A percentile compares a stretch with the other conserved stretches of the same genome.
Conservation (phyloP, 2,797 vertebrate genomes). For the Pangasius sanitwongsei region DNA sequence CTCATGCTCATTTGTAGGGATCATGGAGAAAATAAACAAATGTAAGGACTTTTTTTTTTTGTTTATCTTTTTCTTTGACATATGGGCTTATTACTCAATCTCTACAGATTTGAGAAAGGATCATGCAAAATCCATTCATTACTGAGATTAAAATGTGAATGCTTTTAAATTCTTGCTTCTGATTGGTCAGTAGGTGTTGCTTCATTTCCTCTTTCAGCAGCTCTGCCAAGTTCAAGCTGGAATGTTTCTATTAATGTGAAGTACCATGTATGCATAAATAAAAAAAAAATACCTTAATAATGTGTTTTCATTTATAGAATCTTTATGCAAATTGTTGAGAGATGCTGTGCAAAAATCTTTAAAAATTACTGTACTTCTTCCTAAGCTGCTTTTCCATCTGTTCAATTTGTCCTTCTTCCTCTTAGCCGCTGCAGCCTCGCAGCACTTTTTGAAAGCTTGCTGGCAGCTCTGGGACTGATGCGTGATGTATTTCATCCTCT, state of each 20-base stretch:
- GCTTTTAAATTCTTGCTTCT: background rate
- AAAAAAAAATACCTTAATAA: background rate
- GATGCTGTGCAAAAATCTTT: background rate
- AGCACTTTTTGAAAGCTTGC: constrained; percentile 63
- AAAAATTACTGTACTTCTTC: constrained; percentile 62
- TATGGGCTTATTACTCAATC: background rate
- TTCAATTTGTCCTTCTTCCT: constrained; percentile 41
- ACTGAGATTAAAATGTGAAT: background rate
- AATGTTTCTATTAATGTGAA: background rate
- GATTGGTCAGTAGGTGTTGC: background rate
- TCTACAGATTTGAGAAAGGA: background rate
- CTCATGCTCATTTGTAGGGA: background rate
- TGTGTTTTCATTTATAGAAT: background rate
- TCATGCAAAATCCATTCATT: background rate
- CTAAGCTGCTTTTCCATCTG: constrained; percentile 54
- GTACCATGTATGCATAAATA: too few species aligned
- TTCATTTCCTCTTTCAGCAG: background rate
- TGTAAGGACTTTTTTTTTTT: background rate
- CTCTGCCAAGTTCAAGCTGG: background rate
- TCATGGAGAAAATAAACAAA: background rate
- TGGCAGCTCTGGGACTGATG: constrained; percentile 44
- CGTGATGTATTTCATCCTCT: constrained; percentile 55
- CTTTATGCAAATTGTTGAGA: background rate
- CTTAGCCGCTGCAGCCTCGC: constrained; percentile 59
- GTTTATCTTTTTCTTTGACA: background rate